Evolutionary conservation across 2,888 invertebrate genomes (phyloP).

Genomic region (Polydrusus tereticollis): DNA sequence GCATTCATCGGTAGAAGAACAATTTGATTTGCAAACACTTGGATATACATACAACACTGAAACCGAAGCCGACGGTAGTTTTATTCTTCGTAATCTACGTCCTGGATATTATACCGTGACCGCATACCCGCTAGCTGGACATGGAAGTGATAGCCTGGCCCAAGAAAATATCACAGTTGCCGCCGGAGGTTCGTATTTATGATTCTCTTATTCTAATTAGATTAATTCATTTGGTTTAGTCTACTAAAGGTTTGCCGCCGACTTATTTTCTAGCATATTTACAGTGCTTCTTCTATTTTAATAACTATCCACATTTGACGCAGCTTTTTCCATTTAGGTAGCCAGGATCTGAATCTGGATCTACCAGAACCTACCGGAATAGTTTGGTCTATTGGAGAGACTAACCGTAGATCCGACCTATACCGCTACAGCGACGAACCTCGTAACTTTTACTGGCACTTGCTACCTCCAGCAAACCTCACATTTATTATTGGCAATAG

Average conservation of each 20-base stretch:
- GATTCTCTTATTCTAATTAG: too few relatives aligned
- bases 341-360: neutral
- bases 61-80: slow-evolving; percentile 32
- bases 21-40: slow-evolving; percentile 39
- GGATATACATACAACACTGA: slow-evolving; percentile 35
- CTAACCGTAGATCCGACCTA: slow-evolving; percentile 27
- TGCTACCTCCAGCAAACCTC: slow-evolving; percentile 37
- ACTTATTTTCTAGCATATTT: too few relatives aligned
- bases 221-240: too few relatives aligned
- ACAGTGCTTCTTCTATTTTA: neutral
- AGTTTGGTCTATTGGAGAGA: slow-evolving; percentile 37
- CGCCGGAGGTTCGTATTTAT: slow-evolving; percentile 30
- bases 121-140: slow-evolving; percentile 42
- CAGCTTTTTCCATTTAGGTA: slow-evolving; percentile 1
- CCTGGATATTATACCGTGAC: slow-evolving; percentile 31
- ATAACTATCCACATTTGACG: neutral
- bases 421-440: slow-evolving; percentile 34
- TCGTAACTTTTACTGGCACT: slow-evolving; percentile 38
- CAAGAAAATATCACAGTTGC: slow-evolving; percentile 28
- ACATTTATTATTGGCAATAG: slow-evolving; percentile 34
- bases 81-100: slow-evolving; percentile 30
- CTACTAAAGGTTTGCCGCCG: too few relatives aligned
- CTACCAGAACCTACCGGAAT: slow-evolving; percentile 13
- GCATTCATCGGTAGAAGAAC: slow-evolving; percentile 21
- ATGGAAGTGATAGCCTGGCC: slow-evolving; percentile 33